Percentiles rank a stretch among this genome's conserved stretches.
Evolutionary conservation across 2,888 invertebrate species (phyloP).

Genomic region (Hirtodrosophila confusa): DNA sequence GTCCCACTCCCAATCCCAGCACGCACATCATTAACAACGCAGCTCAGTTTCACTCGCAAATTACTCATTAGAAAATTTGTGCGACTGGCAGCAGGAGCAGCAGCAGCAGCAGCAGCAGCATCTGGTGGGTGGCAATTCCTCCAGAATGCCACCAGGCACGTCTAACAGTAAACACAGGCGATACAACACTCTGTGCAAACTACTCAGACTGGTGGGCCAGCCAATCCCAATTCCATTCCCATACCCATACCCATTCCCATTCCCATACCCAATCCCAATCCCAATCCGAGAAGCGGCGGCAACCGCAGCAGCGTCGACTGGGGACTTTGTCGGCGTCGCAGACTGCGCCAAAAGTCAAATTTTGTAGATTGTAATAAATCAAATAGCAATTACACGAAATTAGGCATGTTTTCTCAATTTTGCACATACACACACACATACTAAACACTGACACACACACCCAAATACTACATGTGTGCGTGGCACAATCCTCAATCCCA

Average conservation of each 20-base stretch:
- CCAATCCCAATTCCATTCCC: constrained; percentile 16
- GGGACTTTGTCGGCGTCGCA: constrained; percentile 61
- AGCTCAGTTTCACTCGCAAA: constrained; percentile 53
- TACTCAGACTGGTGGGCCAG: constrained; percentile 25
- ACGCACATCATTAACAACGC: constrained; percentile 64
- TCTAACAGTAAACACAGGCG: constrained; percentile 53
- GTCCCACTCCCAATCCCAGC: constrained; percentile 18
- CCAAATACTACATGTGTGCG: constrained; percentile 21
- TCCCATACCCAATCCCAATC: constrained; percentile 8
- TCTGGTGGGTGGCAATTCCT: constrained; percentile 55
- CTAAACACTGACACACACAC: neutral
- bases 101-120: constrained; percentile 22
- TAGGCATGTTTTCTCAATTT: constrained; percentile 82
- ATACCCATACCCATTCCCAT: constrained; percentile 16
- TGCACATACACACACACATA: constrained; percentile 48
- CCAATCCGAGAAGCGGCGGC: constrained; percentile 10
- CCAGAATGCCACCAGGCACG: constrained; percentile 46
- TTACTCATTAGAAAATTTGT: constrained; percentile 73
- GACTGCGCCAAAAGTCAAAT: constrained; percentile 82
- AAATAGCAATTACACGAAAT: constrained; percentile 83
- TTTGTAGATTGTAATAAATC: constrained; percentile 83
- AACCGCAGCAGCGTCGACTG: constrained; percentile 36
- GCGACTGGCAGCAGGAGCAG: constrained; percentile 24
- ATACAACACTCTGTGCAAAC: constrained; percentile 32
- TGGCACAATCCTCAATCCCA: constrained; percentile 36